Base-by-base conservation (phyloP, 2,113 vertebrate genomes). In the Channa maculata region DNA sequence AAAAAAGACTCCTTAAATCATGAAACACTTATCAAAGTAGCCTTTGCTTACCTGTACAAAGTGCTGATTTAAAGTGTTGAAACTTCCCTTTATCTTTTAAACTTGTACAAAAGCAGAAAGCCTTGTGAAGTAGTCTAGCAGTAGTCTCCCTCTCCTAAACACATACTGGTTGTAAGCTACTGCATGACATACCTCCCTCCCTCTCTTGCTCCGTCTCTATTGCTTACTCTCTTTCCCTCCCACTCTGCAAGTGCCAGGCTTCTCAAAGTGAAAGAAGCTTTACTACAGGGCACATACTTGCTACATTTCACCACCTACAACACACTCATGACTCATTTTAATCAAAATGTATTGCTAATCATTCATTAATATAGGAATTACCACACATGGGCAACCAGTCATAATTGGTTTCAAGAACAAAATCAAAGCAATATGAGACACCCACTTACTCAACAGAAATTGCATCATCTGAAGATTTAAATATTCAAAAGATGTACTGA, bases 81-180 rank as follows among this genome's bases (percentile, higher is more conserved):
- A 67, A 54, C 5, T 38, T 82, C 11, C 51, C 2, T 60, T 38
- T 39, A 38, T 5, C 15, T 66, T 79, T 59, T 24, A 46, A 52
- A 62, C 60, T 51, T 61, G 60, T 83, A 69, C 71, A 70, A 60
- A 69, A 85, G 77, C 46, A 57, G 36, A 62, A 41, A 57, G 61
- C 8, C 36, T 67, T 77, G 61, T 65, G 83, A 52, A 80, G 86
- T 43, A 54, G 24, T 24, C 24, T 24, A 24, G 63, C 70, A 62
- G 79, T 11, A 70, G 60, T 71, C 51, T 71, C 75, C 5, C 71
- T 81, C 77, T 82, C 69, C 48, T 44, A 71, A 82, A 88, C 82
- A 85, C 86, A 80, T 50, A 77, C 88, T 87, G 75, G 77, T 88
- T 85, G 85, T 88, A 90, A 86, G 87, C 79, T 87, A 91, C 87